Conservation (phyloP, 2,113 vertebrate genomes). For the Hemichromis elongatus region DNA sequence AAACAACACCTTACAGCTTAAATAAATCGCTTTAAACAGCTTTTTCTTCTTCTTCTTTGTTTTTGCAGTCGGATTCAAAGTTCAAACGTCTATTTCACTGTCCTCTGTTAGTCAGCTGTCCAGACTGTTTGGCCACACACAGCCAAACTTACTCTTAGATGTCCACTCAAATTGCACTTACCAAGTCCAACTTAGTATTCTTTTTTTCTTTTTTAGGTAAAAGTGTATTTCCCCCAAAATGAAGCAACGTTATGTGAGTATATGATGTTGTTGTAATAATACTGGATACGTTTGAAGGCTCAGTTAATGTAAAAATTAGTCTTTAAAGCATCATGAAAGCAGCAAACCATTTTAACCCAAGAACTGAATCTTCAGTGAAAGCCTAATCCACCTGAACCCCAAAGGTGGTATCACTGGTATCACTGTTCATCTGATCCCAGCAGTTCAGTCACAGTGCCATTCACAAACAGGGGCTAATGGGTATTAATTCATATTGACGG, state of each 20-base stretch:
- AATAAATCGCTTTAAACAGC: constrained; percentile 60
- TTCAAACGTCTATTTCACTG: constrained; percentile 35
- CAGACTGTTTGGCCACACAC: constrained; percentile 21
- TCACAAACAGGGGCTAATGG: constrained; percentile 66
- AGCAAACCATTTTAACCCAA: constrained; percentile 57
- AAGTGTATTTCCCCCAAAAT: constrained; percentile 35
- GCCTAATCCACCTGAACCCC: constrained; percentile 1
- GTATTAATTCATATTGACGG: constrained; percentile 62
- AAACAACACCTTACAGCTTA: constrained; percentile 66
- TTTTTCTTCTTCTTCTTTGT: not conserved
- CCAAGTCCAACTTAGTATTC: constrained; percentile 49
- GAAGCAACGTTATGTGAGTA: constrained; percentile 60
- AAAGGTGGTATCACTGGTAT: constrained; percentile 44
- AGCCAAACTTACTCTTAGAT: constrained; percentile 18
- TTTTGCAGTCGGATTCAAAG: constrained; percentile 37
- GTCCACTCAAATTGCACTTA: constrained; percentile 62
- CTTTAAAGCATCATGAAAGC: constrained; percentile 70
- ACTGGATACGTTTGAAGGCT: constrained; percentile 70
- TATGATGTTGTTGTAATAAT: constrained; percentile 60
- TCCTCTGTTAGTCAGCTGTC: constrained; percentile 20
- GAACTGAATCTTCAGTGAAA: constrained; percentile 33
- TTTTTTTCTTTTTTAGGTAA: constrained; percentile 37
- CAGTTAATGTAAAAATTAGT: constrained; percentile 63
- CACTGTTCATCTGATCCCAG: constrained; percentile 38
- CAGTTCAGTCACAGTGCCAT: constrained; percentile 31